Conservation (phyloP, 2,797 vertebrate species). For the Sebastes jordani region DNA sequence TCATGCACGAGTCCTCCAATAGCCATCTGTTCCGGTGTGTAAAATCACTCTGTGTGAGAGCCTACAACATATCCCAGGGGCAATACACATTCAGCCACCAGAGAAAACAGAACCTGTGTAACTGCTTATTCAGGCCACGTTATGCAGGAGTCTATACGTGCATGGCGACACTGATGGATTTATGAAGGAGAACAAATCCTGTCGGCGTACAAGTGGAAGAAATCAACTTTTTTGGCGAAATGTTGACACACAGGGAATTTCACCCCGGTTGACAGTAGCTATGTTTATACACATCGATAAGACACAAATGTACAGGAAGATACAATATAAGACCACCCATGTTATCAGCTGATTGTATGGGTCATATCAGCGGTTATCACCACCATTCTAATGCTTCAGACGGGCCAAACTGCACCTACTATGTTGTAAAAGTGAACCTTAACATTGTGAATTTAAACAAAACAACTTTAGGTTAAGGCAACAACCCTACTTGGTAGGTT, state of each 20-base stretch:
- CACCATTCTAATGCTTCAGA: not conserved
- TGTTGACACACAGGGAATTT: not conserved
- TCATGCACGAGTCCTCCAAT: constrained; percentile 62
- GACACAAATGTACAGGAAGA: not conserved
- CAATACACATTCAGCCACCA: constrained; percentile 12
- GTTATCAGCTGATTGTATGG: not conserved
- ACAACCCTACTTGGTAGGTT: not conserved
- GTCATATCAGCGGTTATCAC: not conserved
- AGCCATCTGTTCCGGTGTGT: constrained; percentile 80
- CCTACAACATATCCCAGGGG: constrained; percentile 49
- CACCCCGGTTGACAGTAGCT: not conserved
- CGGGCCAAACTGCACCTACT: not conserved
- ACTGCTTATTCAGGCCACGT: constrained; percentile 26
- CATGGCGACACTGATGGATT: not conserved
- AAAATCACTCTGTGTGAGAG: constrained; percentile 58
- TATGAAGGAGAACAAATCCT: not conserved
- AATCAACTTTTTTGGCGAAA: not conserved
- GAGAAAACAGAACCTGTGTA: constrained; percentile 19
- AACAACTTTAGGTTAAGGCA: not conserved
- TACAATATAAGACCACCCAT: not conserved
- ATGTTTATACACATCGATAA: not conserved
- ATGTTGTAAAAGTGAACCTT: not conserved
- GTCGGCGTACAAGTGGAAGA: not conserved
- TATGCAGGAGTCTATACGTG: constrained; percentile 2
- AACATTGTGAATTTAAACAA: not conserved